phyloP scores from a whole-genome alignment of 1,140 invertebrate species.

The Akabosia matsudoensis region DNA sequence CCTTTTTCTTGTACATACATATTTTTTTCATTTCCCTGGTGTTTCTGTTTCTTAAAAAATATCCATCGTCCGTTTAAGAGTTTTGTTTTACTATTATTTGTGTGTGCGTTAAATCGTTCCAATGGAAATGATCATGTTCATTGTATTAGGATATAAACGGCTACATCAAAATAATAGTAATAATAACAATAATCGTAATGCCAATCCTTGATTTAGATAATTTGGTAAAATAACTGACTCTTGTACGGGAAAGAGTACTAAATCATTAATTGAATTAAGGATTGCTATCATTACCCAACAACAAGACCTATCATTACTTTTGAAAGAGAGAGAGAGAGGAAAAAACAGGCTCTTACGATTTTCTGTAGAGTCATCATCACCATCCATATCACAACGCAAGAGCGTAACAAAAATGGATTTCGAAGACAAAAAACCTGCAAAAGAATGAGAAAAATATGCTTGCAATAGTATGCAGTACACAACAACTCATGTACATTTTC shows the following conservation, averaged over 20 bases:
- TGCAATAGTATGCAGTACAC: too few species aligned
- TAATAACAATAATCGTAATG: conserved; percentile 21
- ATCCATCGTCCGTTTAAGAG: too few species aligned
- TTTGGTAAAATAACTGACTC: conserved; percentile 9
- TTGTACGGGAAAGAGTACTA: conserved; percentile 21
- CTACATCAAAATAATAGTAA: conserved; percentile 1
- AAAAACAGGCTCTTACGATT: conserved; percentile 2
- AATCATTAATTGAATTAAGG: conserved; percentile 25
- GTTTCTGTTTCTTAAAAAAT: conserved; percentile 1
- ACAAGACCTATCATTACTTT: conserved; percentile 23
- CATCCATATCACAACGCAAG: too few species aligned
- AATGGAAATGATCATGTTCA: not conserved
- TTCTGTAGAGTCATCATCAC: not conserved
- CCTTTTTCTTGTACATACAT: not conserved
- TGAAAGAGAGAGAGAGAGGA: too few species aligned
- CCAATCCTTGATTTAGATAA: conserved; percentile 24
- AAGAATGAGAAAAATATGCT: not conserved
- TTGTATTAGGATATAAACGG: not conserved
- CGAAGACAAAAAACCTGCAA: too few species aligned
- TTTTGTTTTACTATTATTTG: too few species aligned
- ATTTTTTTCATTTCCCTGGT: not conserved
- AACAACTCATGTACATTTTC: too few species aligned
- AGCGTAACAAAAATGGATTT: too few species aligned
- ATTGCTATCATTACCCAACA: conserved; percentile 16
- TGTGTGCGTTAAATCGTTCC: conserved; percentile 4